Base-by-base conservation (phyloP, 1,140 invertebrate genomes). In the Drosophila neocordata region DNA sequence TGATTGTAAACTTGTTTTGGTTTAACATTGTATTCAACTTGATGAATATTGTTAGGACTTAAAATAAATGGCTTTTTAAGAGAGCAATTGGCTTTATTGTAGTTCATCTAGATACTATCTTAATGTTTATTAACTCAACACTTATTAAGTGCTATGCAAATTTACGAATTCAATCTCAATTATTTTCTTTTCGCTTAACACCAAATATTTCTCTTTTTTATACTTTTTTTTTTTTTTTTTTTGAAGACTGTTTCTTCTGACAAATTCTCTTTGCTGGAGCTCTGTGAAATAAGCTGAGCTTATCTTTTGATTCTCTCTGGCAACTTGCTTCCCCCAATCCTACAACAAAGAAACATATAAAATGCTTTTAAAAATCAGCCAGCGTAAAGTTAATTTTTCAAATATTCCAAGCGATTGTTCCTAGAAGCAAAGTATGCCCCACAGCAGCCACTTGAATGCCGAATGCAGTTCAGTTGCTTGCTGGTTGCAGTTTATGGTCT, bases 351-450 rank as follows among this genome's bases (percentile, higher is more conserved):
- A 80, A 73, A 48, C 34, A 53, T 67, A 67, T 68, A 66, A 77
- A 65, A 64, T 74, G 81, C 68, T 66, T 78, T 87, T 88, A 76
- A 75, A 87, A 87, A 65, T 78, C 82, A 88, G 65, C 34, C 11
- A 87, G 82, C 83, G 78, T 88, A 70, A 87, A 87, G 70, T 82
- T 87, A 87, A 88, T 87, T 87, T 78, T 87, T 59, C 71, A 70
- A 75, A 85, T 85, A 87, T 85, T 67, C 65, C 75, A 53, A 59
- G 65, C 78, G 71, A 76, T 87, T 87, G 83, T 87, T 75, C 74
- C 70, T 62, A 57, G 57, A 73, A 77, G 51, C 64, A 48, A 75
- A 80, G 62, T 61, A 55, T 71, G 41, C 59, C 53, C 57, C 69
- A 73, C 60, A 79, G 66, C 63, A 65, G 52, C 68, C 56, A 68